Conservation (phyloP, 2,797 vertebrate genomes). For the Holocentrus rufus region DNA sequence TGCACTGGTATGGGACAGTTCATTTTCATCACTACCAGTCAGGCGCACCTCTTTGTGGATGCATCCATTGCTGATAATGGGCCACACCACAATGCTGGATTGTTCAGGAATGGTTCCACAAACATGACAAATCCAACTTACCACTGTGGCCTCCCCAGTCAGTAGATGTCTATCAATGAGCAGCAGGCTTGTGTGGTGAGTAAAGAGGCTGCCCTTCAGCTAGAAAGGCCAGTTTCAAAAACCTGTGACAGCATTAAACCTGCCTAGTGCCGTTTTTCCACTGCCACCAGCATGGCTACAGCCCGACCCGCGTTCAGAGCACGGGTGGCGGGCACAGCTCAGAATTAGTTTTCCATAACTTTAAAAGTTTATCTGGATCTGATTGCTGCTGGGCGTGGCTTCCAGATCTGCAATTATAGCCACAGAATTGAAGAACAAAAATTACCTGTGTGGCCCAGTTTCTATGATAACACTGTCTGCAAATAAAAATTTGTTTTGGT, state of each 20-base stretch:
- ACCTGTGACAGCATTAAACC: constrained; percentile 27
- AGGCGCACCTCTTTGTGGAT: constrained; percentile 52
- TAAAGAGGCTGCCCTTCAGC: constrained; percentile 40
- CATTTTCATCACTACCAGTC: constrained; percentile 32
- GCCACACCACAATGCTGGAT: constrained; percentile 49
- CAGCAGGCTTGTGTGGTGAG: constrained; percentile 41
- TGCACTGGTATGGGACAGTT: not conserved
- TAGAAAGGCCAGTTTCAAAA: constrained; percentile 22
- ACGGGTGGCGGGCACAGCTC: no score
- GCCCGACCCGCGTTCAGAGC: no score
- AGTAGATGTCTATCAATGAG: constrained; percentile 55
- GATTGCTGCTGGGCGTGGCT: constrained; percentile 6
- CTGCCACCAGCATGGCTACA: no score
- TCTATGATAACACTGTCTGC: not conserved
- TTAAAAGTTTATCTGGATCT: not conserved
- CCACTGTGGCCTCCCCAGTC: constrained; percentile 43
- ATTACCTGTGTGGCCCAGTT: not conserved
- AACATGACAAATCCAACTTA: constrained; percentile 47
- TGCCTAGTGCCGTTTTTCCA: constrained; percentile 18
- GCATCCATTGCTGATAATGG: constrained; percentile 54
- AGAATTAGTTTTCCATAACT: no score
- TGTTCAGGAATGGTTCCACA: constrained; percentile 50
- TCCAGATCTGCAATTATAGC: constrained; percentile 1
- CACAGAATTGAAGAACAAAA: not conserved
- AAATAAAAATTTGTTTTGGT: constrained; percentile 18